Base-by-base conservation (phyloP, 2,888 invertebrate genomes). In the Drosophila paucipuncta region DNA sequence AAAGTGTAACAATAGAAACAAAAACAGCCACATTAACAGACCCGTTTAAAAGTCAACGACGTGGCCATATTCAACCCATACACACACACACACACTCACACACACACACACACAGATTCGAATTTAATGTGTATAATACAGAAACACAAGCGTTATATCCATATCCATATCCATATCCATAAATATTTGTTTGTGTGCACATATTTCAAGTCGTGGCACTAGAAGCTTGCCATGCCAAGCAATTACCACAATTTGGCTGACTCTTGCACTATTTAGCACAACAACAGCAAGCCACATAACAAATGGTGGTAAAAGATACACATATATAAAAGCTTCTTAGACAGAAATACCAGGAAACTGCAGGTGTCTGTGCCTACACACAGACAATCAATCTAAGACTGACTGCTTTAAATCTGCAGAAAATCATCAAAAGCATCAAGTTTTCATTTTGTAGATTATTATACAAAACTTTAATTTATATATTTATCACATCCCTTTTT, bases 31-130 rank as follows among this genome's bases (percentile, higher is more conserved):
- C 76, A 84, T 68, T 76, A 81, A 77, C 86, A 80, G 73, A 67
- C 80, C 83, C 72, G 80, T 85, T 83, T 87, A 79, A 82, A 86
- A 80, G 89, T 84, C 84, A 86, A 84, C 87, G 87, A 89, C 89
- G 84, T 89, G 84, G 84, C 89, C 72, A 83, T 73, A 88, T 78
- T 72, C 62, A 67, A 39, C 43, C 11, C 31, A 65, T 4, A 47
- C 25, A 67, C 9, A 47, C 13, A 22, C n/a, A 4, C 41, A n/a
- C n/a, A 41, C n/a, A 33, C 4, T n/a, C 25, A 67, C 9, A 47
- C 13, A 22, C n/a, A 4, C 41, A n/a, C n/a, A 41, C n/a, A 33
- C 4, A 33, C 33, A 30, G 7, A 31, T 35, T 35, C 35, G 35
- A 35, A 35, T 5, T 16, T 5, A 35, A 35, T 18, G 37, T 37